These are phyloP conservation scores for Gnathonemus echidnorhynchus DNA, from an alignment of 2,113 vertebrate genomes.

Conservation along the genomic window DNA sequence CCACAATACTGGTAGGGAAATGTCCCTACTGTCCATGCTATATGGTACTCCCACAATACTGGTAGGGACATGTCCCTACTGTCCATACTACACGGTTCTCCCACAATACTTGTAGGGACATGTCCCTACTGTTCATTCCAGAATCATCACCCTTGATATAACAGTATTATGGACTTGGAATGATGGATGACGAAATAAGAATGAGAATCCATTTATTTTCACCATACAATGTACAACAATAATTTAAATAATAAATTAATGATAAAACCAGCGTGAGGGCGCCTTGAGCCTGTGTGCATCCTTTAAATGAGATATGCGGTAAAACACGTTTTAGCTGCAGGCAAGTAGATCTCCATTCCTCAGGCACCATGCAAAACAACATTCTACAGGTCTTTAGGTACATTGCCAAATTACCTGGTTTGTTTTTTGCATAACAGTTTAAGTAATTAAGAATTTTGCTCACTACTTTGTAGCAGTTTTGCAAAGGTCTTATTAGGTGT, in stretches of 20 bases:
- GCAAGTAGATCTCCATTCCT: background rate
- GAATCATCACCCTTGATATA: background rate
- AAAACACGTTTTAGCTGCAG: background rate
- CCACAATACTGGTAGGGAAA: too few relatives aligned
- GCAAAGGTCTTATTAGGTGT: background rate
- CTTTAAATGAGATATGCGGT: background rate
- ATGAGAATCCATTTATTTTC: too few relatives aligned
- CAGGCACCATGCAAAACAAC: background rate
- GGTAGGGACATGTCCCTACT: too few relatives aligned
- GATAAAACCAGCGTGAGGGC: background rate
- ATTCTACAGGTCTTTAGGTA: background rate
- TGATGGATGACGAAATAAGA: background rate
- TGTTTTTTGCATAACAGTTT: background rate
- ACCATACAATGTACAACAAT: background rate
- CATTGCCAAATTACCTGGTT: background rate
- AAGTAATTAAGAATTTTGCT: background rate
- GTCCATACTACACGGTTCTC: too few relatives aligned
- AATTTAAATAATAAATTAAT: background rate
- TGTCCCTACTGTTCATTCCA: background rate
- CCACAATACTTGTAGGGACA: too few relatives aligned
- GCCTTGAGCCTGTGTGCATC: background rate
- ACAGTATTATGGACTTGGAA: background rate
- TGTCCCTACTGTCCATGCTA: too few relatives aligned
- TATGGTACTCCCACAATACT: too few relatives aligned
- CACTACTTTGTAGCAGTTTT: background rate